Base-by-base conservation (phyloP, 2,888 invertebrate genomes). In the Himalopsyche kuldschensis region DNA sequence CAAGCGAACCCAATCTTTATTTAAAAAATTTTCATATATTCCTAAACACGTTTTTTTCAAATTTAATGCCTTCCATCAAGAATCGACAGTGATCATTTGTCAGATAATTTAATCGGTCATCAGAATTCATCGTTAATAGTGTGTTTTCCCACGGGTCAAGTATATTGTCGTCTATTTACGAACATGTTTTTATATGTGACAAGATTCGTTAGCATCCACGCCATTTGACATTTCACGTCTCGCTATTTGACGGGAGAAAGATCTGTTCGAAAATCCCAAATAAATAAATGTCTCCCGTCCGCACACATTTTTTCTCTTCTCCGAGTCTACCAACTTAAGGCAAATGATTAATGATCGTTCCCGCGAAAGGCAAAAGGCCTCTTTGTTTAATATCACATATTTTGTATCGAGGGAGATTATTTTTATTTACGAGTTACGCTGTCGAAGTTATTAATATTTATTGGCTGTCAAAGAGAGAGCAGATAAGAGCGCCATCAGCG, bases 351-450 rank as follows among this genome's bases (percentile, higher is more conserved):
- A 76, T 48, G 79, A 55, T 75, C 11, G 48, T 48, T 75, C 75
- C 84, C 20, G 48, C 82, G 55, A 48, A 75, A 80, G 55, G 55
- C 55, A 55, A 55, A 55, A 63, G 48, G 35, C 80, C 32, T 31
- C 78, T 84, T 84, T 81, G 81, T 84, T 84, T 81, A 81, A 84
- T 78, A 79, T 81, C 84, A 81, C 48, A 82, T 81, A 84, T 82
- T 75, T 84, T 78, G 78, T 82, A 75, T 79, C 47, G 79, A 17
- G 48, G 48, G 79, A 81, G 85, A 83, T 84, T 81, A 80, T 75
- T 77, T 84, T 80, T 84, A 85, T 85, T 84, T 79, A 84, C 81
- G 84, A 81, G 69, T 75, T 75, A 47, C 32, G 48, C 81, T 83
- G 77, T 81, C 81, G 30, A 75, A 75, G 31, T 47, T 31, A 84